These are phyloP conservation scores for Paratilapia polleni DNA, from an alignment of 2,113 vertebrate species.

Conservation along the genomic window DNA sequence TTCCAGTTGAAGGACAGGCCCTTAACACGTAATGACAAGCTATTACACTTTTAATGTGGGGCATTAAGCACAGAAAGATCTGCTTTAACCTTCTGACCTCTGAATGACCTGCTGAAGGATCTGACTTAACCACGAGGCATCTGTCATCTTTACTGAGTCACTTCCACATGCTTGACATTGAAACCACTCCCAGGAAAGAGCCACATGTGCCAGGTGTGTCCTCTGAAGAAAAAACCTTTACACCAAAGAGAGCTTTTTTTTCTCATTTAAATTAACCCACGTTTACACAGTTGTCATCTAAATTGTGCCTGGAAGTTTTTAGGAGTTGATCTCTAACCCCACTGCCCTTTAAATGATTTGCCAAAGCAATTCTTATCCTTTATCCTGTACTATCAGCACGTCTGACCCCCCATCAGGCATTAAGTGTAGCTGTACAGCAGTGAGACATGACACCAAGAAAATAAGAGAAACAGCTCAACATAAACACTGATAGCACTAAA, in stretches of 20 bases:
- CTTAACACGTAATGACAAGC: constrained; percentile 37
- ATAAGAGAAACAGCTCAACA: background rate
- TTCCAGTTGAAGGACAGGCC: background rate
- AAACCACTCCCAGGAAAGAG: background rate
- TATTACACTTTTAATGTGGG: constrained; percentile 15
- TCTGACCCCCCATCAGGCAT: background rate
- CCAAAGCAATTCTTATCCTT: background rate
- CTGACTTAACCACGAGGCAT: constrained; percentile 29
- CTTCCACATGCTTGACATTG: constrained; percentile 23
- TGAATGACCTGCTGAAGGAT: constrained; percentile 21
- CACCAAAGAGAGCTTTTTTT: background rate
- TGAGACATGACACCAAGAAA: background rate
- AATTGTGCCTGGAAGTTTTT: constrained; percentile 9
- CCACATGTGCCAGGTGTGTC: constrained; percentile 3
- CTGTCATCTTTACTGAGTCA: constrained; percentile 26
- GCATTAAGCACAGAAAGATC: constrained; percentile 15
- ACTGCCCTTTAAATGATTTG: background rate
- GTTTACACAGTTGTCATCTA: background rate
- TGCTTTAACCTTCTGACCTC: constrained; percentile 29
- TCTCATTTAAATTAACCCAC: background rate
- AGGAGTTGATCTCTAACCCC: background rate
- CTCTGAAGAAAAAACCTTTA: background rate
- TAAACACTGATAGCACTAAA: background rate
- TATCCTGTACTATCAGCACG: background rate
- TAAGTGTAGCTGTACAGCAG: background rate